A percentile compares a stretch with the other conserved stretches of the same genome.
Conservation (phyloP, 2,113 vertebrate genomes). For the Sturnus vulgaris region DNA sequence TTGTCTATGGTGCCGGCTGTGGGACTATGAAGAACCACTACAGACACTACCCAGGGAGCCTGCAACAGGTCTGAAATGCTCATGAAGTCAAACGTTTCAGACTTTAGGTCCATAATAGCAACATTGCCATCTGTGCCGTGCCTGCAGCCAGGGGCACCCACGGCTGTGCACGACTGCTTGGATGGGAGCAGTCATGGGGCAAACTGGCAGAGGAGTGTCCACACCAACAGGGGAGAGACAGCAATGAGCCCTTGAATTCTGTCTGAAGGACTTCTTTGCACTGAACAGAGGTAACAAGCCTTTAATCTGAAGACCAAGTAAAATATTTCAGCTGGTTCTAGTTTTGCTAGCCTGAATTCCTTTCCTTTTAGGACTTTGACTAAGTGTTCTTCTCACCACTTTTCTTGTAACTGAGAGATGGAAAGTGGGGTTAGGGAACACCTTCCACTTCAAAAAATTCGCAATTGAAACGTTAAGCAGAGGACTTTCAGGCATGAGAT, state of each 20-base stretch:
- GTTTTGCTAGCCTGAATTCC: background rate
- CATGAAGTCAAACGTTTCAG: background rate
- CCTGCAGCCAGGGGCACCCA: background rate
- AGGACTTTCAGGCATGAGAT: background rate
- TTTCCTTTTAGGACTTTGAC: background rate
- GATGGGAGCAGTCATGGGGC: fast-evolving
- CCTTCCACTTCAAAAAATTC: background rate
- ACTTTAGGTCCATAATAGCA: background rate
- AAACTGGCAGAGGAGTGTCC: background rate
- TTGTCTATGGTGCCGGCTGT: background rate
- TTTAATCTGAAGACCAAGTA: background rate
- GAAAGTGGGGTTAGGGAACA: background rate
- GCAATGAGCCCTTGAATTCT: background rate
- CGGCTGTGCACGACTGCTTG: fast-evolving
- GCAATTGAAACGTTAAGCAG: background rate
- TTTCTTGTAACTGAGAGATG: background rate
- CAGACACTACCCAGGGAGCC: background rate
- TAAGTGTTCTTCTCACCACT: background rate
- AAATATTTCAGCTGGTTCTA: background rate
- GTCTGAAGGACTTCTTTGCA: background rate
- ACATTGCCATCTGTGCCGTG: fast-evolving
- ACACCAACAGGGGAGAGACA: background rate
- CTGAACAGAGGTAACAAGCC: background rate
- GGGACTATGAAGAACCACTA: background rate
- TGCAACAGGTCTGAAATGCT: background rate